phyloP scores from a whole-genome alignment of 2,888 invertebrate species.

The Plagiodera versicolora region DNA sequence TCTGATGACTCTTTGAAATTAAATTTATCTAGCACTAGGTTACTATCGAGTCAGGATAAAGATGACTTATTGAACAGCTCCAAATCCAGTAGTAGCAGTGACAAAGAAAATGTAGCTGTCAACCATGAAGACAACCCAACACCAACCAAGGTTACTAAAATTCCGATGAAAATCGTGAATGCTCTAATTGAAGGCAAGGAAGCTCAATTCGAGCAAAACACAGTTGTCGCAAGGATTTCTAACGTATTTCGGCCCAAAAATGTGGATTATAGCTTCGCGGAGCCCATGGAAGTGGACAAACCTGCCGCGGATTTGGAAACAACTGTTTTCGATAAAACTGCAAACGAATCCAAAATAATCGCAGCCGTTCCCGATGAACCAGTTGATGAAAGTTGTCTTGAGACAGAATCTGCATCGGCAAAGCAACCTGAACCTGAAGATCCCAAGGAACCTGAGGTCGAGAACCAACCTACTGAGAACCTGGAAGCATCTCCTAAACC shows the following conservation, averaged over 20 bases:
- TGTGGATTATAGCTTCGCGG: conserved; percentile 30
- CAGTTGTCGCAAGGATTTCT: conserved; percentile 24
- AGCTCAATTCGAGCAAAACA: conserved; percentile 4
- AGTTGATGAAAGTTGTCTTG: conserved; percentile 20
- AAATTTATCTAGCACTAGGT: conserved; percentile 19
- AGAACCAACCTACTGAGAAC: neutral
- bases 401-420: conserved; percentile 6
- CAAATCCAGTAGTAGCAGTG: conserved; percentile 27
- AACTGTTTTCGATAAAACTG: conserved; percentile 17
- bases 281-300: conserved; percentile 39
- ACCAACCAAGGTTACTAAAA: neutral
- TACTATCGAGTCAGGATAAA: conserved; percentile 10
- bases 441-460: neutral
- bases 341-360: neutral
- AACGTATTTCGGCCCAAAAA: conserved; percentile 35
- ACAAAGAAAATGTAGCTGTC: conserved; percentile 30
- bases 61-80: conserved; percentile 25
- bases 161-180: neutral
- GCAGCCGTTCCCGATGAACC: conserved; percentile 10
- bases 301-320: conserved; percentile 11
- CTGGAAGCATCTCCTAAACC: neutral
- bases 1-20: conserved; percentile 32
- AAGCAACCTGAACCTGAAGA: neutral
- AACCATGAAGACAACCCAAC: neutral
- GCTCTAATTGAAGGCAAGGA: conserved; percentile 3